Base-by-base conservation (phyloP, 1,140 invertebrate species). In the Trichonephila clavata region DNA sequence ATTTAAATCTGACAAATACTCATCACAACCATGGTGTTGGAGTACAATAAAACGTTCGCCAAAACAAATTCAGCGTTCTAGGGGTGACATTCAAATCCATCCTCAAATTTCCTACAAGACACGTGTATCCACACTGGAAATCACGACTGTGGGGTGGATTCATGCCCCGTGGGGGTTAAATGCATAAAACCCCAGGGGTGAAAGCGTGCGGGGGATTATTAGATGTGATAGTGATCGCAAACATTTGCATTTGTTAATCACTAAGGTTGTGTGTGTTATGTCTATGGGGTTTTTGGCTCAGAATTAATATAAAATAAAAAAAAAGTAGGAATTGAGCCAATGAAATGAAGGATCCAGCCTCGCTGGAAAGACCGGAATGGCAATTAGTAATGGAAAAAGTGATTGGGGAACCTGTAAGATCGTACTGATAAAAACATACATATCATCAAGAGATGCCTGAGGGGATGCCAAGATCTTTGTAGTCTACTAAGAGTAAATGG, bases 211-310 rank as follows among this genome's bases (percentile, higher is more conserved):
- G n/a, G 20, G 68, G 88, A 90, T 90, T 80, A 90, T 90, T 90
- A 80, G 57, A 32, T 57, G 71, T 59, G 88, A 90, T 90, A 90
- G 88, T 14, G 71, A 90, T 90, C 68, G 16, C 10, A 2, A n/a
- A 32, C 39, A 90, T 90, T 90, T 80, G 71, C 88, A 90, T 90
- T 80, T 68, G 68, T 90, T 80, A 90, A 77, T 77, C 88, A 90
- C 71, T 13, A 13, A 50, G 27, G 57, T 71, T 77, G 32, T n/a
- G 68, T 10, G 68, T 8, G n/a, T 32, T n/a, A 63, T 24, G 65
- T 90, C 80, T 90, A 90, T 65, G 88, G 71, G 88, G 32, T 61
- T 80, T 77, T 77, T 90, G 88, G 57, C 86, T 68, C 63, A 14
- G 71, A 77, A 21, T 39, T 18, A 27, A 27, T 3, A 77, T 32